Conservation (phyloP, 1,140 invertebrate genomes). For the Conus ventricosus region DNA sequence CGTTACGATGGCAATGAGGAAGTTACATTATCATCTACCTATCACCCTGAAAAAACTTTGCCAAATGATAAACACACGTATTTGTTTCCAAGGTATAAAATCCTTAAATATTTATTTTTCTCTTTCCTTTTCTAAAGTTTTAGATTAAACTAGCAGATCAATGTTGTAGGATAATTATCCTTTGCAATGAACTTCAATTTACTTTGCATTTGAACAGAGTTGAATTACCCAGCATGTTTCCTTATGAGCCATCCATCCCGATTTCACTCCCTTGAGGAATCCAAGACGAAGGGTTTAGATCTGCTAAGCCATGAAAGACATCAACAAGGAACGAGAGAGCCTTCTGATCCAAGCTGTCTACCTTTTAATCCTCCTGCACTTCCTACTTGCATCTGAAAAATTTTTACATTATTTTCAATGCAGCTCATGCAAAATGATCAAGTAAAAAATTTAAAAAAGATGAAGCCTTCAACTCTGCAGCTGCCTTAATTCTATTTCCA, state of each 20-base stretch:
- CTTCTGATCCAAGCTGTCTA: conserved; percentile 3
- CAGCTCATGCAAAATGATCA: background rate
- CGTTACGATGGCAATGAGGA: no score
- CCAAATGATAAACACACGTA: no score
- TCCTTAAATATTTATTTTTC: no score
- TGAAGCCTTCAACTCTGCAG: background rate
- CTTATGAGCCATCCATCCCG: conserved; percentile 20
- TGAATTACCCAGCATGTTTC: background rate
- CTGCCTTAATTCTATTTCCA: background rate
- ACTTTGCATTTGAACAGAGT: background rate
- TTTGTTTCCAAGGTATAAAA: no score
- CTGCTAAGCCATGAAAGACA: conserved; percentile 7
- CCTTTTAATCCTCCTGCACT: conserved; percentile 12
- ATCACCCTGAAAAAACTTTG: no score
- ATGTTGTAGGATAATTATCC: no score
- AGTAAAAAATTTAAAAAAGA: background rate
- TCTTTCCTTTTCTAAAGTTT: no score
- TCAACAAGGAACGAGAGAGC: background rate
- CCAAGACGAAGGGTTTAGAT: background rate
- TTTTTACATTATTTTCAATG: conserved; percentile 11
- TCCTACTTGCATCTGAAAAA: conserved; percentile 38
- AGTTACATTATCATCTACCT: no score
- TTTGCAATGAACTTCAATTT: no score
- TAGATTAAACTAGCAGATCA: no score
- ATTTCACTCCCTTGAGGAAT: background rate